Conservation (phyloP, 2,113 vertebrate genomes). For the Miniopterus natalensis region DNA sequence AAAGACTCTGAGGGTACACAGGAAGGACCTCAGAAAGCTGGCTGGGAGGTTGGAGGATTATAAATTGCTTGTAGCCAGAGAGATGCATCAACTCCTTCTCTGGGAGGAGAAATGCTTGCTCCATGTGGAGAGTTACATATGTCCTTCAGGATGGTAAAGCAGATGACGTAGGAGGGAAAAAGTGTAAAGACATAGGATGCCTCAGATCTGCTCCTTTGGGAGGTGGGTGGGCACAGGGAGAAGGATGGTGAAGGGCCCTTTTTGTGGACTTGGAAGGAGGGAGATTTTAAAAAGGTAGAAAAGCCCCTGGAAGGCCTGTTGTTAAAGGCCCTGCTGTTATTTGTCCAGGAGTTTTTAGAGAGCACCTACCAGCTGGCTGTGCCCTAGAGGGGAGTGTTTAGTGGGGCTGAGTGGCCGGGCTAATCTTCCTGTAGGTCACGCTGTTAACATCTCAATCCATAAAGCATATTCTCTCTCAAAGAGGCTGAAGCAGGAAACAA, state of each 20-base stretch:
- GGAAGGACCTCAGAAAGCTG: neutral
- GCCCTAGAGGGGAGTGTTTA: neutral
- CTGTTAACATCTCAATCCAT: neutral
- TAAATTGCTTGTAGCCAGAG: neutral
- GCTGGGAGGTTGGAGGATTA: neutral
- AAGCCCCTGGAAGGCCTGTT: neutral
- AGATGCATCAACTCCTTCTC: neutral
- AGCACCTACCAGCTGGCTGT: neutral
- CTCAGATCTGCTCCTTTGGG: neutral
- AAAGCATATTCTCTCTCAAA: fast-evolving
- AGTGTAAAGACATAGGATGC: fast-evolving
- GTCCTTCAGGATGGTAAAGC: neutral
- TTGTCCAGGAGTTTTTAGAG: neutral
- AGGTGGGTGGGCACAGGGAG: too few relatives aligned
- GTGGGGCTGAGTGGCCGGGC: neutral
- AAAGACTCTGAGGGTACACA: neutral
- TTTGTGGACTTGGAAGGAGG: neutral
- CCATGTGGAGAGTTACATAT: neutral
- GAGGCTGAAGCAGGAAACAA: neutral
- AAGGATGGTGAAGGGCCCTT: neutral
- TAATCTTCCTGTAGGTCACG: neutral
- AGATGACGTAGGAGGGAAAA: neutral
- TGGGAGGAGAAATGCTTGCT: neutral
- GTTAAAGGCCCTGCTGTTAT: neutral
- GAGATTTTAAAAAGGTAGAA: neutral